Evolutionary conservation across 1,140 invertebrate genomes (phyloP), one percentile per base, ranked within the genome.

Genomic region (Venturia canescens): DNA sequence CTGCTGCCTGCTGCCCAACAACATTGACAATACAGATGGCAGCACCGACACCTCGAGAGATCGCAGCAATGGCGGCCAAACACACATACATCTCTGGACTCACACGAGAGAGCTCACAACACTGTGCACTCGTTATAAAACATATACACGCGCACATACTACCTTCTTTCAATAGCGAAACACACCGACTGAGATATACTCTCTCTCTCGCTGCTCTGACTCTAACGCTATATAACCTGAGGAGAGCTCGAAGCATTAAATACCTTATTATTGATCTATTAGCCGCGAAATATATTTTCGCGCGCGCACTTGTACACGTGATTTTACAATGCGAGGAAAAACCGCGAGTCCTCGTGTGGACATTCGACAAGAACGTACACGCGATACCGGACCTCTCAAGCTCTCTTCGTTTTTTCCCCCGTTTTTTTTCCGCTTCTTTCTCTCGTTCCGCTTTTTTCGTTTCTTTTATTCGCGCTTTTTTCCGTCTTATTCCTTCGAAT

Each of bases 11-110:
- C 89, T 90, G 89, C 89, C 90, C 90, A 94, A 94, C 94, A 94
- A 94, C 93, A 94, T 94, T 94, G 94, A 94, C 94, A 94, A 93
- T 93, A 92, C 91, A 94, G 94, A 92, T 93, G 93, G 94, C 94
- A 92, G 89, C 91, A 93, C 90, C 78, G 78, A 84, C 81, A 85
- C 60, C 44, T 23, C 76, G 50, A 53, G 74, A 78, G 81, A 80
- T 77, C 66, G 66, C 27, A 31, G 66, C 66, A 69, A 69, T 69
- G 66, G 66, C 66, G 66, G 66, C 23, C 71, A 50, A 50, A 75
- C 67, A 27, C 67, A 38, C 31, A 79, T 26, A 72, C 21, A 57
- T 57, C 16, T 38, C 31, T n/a, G 29, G 21, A 53, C 38, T 18
- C n/a, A 74, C 71, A 75, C 79, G 23, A 75, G 31, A 44, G 78